Conservation (phyloP, 2,113 vertebrate genomes). For the Poecile atricapillus region DNA sequence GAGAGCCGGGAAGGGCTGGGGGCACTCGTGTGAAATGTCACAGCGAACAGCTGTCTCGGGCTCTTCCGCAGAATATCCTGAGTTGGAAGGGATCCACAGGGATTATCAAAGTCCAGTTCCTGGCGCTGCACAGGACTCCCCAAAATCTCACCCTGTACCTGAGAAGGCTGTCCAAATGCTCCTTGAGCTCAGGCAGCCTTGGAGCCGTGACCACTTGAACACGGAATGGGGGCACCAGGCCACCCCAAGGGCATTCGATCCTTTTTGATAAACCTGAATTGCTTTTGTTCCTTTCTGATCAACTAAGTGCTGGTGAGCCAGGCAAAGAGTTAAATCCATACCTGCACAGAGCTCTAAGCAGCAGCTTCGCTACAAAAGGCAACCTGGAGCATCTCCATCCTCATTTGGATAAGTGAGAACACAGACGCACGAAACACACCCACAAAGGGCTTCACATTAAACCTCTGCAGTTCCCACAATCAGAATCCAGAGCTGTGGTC, state of each 20-base stretch:
- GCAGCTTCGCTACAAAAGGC: not conserved
- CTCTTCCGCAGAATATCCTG: not conserved
- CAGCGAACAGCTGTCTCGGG: not conserved
- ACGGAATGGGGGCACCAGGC: accelerated
- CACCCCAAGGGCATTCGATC: not conserved
- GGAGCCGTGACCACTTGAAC: not conserved
- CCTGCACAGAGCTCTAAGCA: not conserved
- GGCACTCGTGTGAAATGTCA: not conserved
- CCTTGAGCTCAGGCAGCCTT: not conserved
- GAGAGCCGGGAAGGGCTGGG: not conserved
- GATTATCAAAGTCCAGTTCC: not conserved
- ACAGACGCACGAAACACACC: not conserved
- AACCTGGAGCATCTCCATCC: not conserved
- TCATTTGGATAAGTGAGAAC: not conserved
- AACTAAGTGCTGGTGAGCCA: too few species aligned
- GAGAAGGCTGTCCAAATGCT: not conserved
- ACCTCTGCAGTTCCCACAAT: not conserved
- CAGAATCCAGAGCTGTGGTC: not conserved
- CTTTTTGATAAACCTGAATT: not conserved
- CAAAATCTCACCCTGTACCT: not conserved
- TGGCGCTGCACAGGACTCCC: not conserved
- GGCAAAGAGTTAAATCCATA: not conserved
- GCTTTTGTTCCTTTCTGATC: not conserved
- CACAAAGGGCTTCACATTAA: not conserved
- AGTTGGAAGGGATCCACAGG: not conserved